Percentiles rank a stretch among this genome's conserved stretches.
Evolutionary conservation across 2,797 vertebrate genomes (phyloP).

Genomic region (Siniperca obscura): DNA sequence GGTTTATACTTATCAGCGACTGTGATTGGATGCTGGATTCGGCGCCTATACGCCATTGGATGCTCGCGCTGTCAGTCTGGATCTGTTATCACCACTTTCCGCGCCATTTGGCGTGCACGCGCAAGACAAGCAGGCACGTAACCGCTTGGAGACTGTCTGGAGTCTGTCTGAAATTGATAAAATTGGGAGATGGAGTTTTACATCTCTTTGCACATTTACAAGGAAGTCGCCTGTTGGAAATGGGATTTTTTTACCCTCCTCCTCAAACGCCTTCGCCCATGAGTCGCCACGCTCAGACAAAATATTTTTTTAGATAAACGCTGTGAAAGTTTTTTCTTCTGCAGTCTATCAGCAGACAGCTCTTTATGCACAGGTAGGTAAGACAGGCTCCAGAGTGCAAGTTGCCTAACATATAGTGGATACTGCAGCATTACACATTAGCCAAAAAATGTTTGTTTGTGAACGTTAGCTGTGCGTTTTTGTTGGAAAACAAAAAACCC

Average conservation of each 20-base stretch:
- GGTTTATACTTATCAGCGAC: not conserved
- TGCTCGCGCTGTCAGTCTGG: slow-evolving; percentile 70
- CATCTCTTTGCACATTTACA: slow-evolving; percentile 64
- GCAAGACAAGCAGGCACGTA: slow-evolving; percentile 82
- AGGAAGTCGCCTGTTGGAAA: slow-evolving; percentile 64
- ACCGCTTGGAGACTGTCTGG: slow-evolving; percentile 87
- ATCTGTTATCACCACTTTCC: slow-evolving; percentile 74
- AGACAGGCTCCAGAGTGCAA: slow-evolving; percentile 67
- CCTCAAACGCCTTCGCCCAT: slow-evolving; percentile 52
- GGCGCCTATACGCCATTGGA: slow-evolving; percentile 72
- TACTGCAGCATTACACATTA: slow-evolving; percentile 35
- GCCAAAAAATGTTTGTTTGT: slow-evolving; percentile 28
- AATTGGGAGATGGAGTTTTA: slow-evolving; percentile 84
- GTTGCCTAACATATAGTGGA: slow-evolving; percentile 46
- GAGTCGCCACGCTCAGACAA: slow-evolving; percentile 47
- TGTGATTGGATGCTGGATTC: slow-evolving; percentile 71
- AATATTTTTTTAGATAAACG: slow-evolving; percentile 58
- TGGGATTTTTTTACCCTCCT: slow-evolving; percentile 60
- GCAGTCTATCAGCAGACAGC: slow-evolving; percentile 80
- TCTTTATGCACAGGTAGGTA: slow-evolving; percentile 86
- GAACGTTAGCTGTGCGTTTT: slow-evolving; percentile 22
- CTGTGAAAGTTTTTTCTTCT: slow-evolving; percentile 83
- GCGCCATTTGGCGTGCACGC: slow-evolving; percentile 84
- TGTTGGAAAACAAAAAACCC: not conserved
- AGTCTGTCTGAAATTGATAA: slow-evolving; percentile 89